Percentiles rank a stretch among this genome's conserved stretches.
phyloP scores from a whole-genome alignment of 2,888 invertebrate genomes.

The Minunthozetes semirufus region DNA sequence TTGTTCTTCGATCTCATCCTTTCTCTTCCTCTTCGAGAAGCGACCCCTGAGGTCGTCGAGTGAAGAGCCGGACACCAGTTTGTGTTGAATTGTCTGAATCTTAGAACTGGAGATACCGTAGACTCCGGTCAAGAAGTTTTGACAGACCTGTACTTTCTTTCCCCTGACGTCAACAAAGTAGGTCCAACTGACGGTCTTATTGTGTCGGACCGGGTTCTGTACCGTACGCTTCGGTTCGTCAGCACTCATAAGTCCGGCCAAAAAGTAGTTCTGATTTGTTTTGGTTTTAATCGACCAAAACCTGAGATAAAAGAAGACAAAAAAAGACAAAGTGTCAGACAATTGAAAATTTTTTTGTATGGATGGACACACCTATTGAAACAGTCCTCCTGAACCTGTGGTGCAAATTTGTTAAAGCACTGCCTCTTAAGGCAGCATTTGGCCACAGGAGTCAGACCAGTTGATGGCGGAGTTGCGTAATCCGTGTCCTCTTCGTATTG shows the following conservation, averaged over 20 bases:
- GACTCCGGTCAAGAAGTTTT: constrained; percentile 18
- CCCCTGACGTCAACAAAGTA: constrained; percentile 29
- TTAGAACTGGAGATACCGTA: constrained; percentile 29
- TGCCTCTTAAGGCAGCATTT: constrained; percentile 26
- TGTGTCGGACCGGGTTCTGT: constrained; percentile 22
- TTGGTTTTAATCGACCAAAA: constrained; percentile 25
- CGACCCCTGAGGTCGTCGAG: constrained; percentile 25
- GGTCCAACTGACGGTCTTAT: constrained; percentile 27
- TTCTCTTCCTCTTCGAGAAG: constrained; percentile 9
- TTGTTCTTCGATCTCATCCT: neutral
- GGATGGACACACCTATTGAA: constrained; percentile 7
- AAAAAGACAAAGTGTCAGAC: neutral
- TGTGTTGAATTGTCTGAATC: constrained; percentile 28
- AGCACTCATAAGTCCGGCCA: constrained; percentile 28
- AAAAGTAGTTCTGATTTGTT: constrained; percentile 26
- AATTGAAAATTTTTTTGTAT: neutral
- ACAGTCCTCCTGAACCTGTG: constrained; percentile 30
- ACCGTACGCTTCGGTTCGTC: constrained; percentile 23
- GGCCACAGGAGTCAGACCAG: constrained; percentile 23
- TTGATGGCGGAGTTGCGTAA: neutral
- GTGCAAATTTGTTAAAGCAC: constrained; percentile 21
- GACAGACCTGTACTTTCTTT: constrained; percentile 26
- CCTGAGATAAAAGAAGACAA: too few species aligned
- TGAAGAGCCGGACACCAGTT: constrained; percentile 14
- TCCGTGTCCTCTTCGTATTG: constrained; percentile 13